These are phyloP conservation scores for Chaetogeoica ovagalla DNA, from an alignment of 2,888 invertebrate species.

Conservation along the genomic window DNA sequence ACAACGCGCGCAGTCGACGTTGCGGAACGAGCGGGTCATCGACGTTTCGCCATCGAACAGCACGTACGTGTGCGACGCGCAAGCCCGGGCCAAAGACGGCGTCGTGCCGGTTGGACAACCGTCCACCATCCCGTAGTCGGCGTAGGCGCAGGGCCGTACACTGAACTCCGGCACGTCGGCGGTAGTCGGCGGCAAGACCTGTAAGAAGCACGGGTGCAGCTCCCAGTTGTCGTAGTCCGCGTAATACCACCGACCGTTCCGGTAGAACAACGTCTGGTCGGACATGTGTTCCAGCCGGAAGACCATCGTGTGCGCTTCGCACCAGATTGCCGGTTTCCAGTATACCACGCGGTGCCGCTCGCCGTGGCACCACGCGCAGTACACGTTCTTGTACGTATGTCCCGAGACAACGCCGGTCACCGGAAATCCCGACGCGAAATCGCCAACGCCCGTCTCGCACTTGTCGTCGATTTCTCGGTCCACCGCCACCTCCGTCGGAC, in stretches of 20 bases:
- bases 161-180: not conserved
- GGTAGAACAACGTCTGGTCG: slow-evolving; percentile 17
- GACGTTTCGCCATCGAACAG: slow-evolving; percentile 30
- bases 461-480: slow-evolving; percentile 52
- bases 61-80: slow-evolving; percentile 9
- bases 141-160: not conserved
- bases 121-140: not conserved
- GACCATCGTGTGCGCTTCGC: not conserved
- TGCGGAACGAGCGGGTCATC: slow-evolving; percentile 59
- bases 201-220: not conserved
- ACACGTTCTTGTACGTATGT: slow-evolving; percentile 59
- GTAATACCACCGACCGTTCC: slow-evolving; percentile 27
- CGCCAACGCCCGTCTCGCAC: slow-evolving; percentile 57
- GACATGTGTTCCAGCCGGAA: not conserved
- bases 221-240: not conserved
- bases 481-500: slow-evolving; percentile 57
- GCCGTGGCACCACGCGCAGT: slow-evolving; percentile 61
- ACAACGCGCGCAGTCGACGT: slow-evolving; percentile 62
- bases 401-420: slow-evolving; percentile 56
- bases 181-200: not conserved
- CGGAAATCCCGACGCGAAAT: slow-evolving; percentile 54
- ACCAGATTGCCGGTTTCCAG: slow-evolving; percentile 38
- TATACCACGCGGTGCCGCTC: slow-evolving; percentile 57
- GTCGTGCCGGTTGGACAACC: slow-evolving; percentile 19
- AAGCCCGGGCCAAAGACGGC: not conserved